Evolutionary conservation across 1,140 invertebrate genomes (phyloP).

Genomic region (Euwallacea fornicatus): DNA sequence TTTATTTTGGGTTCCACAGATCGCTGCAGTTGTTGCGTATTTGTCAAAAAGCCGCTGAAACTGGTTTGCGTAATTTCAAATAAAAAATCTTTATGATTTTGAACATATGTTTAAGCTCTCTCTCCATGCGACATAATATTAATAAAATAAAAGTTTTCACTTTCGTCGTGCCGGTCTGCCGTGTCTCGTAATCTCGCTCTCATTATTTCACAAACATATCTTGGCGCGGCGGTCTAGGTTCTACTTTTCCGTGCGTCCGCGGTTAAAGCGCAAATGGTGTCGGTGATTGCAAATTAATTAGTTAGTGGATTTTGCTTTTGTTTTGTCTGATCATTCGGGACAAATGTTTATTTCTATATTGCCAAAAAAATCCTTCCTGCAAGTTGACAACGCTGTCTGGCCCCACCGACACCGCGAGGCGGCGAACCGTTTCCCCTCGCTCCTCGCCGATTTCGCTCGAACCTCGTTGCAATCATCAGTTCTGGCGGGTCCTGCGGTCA

Average conservation of each 20-base stretch:
- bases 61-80: constrained; percentile 10
- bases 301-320: neutral
- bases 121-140: constrained; percentile 18
- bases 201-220: constrained; percentile 24
- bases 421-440: constrained; percentile 21
- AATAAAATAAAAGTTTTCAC: constrained; percentile 29
- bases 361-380: constrained; percentile 15
- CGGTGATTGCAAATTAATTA: neutral
- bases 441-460: constrained; percentile 25
- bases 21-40: neutral
- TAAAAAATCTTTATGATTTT: constrained; percentile 2
- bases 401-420: constrained; percentile 30
- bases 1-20: too few species aligned
- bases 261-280: neutral
- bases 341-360: constrained; percentile 3
- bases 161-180: constrained; percentile 22
- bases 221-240: constrained; percentile 3
- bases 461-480: constrained; percentile 43
- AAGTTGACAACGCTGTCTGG: constrained; percentile 32
- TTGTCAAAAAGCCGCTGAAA: neutral
- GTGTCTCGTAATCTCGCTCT: constrained; percentile 23
- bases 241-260: constrained; percentile 4
- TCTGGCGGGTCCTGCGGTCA: constrained; percentile 49
- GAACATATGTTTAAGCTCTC: constrained; percentile 21
- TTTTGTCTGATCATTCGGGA: neutral